Conservation (phyloP, 2,888 invertebrate genomes). For the Thysanoteuthis rhombus region DNA sequence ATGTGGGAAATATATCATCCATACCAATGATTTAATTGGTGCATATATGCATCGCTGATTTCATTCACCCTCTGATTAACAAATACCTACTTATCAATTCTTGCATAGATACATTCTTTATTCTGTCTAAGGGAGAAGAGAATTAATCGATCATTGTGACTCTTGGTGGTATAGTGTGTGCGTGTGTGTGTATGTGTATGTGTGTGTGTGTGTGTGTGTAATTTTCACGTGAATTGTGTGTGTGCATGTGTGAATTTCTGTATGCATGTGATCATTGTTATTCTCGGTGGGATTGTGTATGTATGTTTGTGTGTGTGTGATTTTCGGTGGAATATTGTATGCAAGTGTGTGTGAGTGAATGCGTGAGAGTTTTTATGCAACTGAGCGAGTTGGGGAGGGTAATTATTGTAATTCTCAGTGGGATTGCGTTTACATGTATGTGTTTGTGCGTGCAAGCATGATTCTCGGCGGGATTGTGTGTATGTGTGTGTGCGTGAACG, state of each 20-base stretch:
- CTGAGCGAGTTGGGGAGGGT: too few species aligned
- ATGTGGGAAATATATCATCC: background rate
- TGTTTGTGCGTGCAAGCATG: background rate
- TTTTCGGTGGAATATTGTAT: background rate
- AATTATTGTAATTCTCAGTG: too few species aligned
- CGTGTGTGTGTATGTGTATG: background rate
- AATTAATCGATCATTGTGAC: background rate
- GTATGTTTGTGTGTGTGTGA: too few species aligned
- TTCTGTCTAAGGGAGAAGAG: background rate
- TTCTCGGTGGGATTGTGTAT: accelerated
- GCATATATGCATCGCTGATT: background rate
- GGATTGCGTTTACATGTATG: background rate
- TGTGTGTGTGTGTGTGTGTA: background rate
- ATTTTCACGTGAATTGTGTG: too few species aligned
- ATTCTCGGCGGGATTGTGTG: background rate
- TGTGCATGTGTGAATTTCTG: background rate
- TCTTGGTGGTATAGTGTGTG: background rate
- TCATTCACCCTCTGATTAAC: background rate
- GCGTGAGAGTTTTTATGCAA: background rate
- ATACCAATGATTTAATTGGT: background rate
- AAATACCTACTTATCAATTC: background rate
- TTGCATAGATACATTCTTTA: background rate
- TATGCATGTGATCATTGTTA: background rate
- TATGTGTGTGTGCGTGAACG: background rate
- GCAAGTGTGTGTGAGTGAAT: background rate